phyloP scores from a whole-genome alignment of 2,888 invertebrate genomes.

The Volucella zonaria region DNA sequence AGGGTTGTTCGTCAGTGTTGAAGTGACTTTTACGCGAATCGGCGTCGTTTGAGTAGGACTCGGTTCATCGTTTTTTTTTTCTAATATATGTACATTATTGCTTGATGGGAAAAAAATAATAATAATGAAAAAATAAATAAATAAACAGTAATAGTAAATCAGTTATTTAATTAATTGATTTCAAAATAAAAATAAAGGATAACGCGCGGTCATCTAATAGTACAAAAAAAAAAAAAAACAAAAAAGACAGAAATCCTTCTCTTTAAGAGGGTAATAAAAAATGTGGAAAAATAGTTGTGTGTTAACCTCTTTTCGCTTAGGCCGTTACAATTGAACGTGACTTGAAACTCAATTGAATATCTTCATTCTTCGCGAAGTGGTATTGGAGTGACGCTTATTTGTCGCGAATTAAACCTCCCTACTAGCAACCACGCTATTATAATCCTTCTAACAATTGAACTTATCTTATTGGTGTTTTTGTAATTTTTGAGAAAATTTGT shows the following conservation, averaged over 20 bases:
- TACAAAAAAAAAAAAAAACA: conserved; percentile 17
- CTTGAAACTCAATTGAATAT: conserved; percentile 52
- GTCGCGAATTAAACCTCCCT: conserved; percentile 29
- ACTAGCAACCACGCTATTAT: conserved; percentile 14
- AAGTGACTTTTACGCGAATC: conserved; percentile 63
- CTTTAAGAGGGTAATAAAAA: conserved; percentile 1
- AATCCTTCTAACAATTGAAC: neutral
- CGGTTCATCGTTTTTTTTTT: conserved; percentile 15
- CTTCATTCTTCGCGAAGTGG: conserved; percentile 1
- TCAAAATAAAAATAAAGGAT: conserved; percentile 7
- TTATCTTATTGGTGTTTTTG: conserved; percentile 15
- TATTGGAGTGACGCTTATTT: conserved; percentile 26
- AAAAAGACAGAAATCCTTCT: conserved; percentile 4
- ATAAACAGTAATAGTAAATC: too few species aligned
- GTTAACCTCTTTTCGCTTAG: conserved; percentile 42
- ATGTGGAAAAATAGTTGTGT: conserved; percentile 25
- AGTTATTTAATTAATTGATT: conserved; percentile 36
- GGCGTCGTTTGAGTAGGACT: conserved; percentile 38
- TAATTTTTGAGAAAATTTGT: conserved; percentile 32
- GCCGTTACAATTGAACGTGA: conserved; percentile 58
- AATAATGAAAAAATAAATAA: conserved; percentile 17
- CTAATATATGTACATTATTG: neutral
- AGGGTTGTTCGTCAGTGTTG: conserved; percentile 68
- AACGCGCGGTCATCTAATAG: neutral
- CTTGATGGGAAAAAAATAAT: conserved; percentile 1